A percentile compares a stretch with the other conserved stretches of the same genome.
Evolutionary conservation across 37 sponge, comb jelly and placozoan species (phyloP).

Genomic region (Agelas oroides): DNA sequence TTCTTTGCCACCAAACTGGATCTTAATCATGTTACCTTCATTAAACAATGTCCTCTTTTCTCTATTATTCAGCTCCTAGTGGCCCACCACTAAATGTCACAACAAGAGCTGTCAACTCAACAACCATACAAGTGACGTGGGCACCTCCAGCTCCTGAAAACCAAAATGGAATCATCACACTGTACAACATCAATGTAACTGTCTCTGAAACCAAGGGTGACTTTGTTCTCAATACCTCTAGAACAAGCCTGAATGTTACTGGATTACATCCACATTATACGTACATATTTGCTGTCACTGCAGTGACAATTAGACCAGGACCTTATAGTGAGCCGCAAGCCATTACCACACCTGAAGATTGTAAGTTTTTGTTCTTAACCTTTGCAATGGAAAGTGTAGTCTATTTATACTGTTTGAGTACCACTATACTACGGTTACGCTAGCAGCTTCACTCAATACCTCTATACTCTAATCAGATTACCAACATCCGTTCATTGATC

Average conservation of each 20-base stretch:
- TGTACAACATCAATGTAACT: background rate
- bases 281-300: background rate
- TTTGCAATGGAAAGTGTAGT: too few relatives aligned
- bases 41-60: too few relatives aligned
- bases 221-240: background rate
- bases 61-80: slow-evolving; percentile 21
- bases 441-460: background rate
- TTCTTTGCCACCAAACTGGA: too few relatives aligned
- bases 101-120: background rate
- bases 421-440: background rate
- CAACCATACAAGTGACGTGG: slow-evolving; percentile 21
- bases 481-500: too few relatives aligned
- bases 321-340: slow-evolving; percentile 6
- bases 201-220: background rate
- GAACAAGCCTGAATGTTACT: background rate
- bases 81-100: background rate
- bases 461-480: too few relatives aligned
- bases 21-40: too few relatives aligned
- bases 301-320: slow-evolving; percentile 10
- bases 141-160: slow-evolving; percentile 1
- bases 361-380: background rate
- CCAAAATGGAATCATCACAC: slow-evolving; percentile 9
- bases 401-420: too few relatives aligned
- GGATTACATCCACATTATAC: slow-evolving; percentile 15
- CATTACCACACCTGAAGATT: background rate